A percentile compares a stretch with the other conserved stretches of the same genome.
Evolutionary conservation across 53 echinoderm and acorn worm species (phyloP).

Genomic region (Actinopyga echinites): DNA sequence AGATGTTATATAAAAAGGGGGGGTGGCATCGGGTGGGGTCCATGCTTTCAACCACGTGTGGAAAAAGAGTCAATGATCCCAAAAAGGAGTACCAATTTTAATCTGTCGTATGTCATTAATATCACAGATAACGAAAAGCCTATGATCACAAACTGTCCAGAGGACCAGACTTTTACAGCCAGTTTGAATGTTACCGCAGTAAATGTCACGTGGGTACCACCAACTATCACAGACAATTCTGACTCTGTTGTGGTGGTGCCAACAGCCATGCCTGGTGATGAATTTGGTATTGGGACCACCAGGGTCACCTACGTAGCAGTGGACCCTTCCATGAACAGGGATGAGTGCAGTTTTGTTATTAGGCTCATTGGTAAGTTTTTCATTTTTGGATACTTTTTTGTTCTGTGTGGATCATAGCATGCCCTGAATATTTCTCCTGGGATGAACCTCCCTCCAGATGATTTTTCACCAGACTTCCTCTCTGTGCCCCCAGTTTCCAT

Average conservation of each 20-base stretch:
- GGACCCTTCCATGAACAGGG: slow-evolving; percentile 40
- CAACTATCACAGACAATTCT: slow-evolving; percentile 54
- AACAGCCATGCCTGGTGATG: background rate
- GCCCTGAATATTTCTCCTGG: too few species aligned
- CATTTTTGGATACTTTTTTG: too few species aligned
- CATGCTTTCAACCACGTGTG: too few species aligned
- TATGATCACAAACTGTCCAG: slow-evolving; percentile 29
- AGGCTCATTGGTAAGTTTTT: background rate
- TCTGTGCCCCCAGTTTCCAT: too few species aligned
- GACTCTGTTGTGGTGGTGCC: background rate
- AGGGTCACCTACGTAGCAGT: slow-evolving; percentile 37
- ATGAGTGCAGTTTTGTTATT: background rate
- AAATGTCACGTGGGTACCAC: slow-evolving; percentile 37
- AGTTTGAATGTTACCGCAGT: slow-evolving; percentile 8
- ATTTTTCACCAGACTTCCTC: too few species aligned
- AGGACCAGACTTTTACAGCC: slow-evolving; percentile 33
- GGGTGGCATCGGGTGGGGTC: too few species aligned
- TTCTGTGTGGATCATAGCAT: too few species aligned
- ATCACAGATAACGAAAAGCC: slow-evolving; percentile 37
- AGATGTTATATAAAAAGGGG: too few species aligned
- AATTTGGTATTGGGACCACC: slow-evolving; percentile 12
- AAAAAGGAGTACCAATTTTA: background rate
- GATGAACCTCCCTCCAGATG: too few species aligned
- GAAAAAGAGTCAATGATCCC: too few species aligned
- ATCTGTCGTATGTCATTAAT: background rate